These are phyloP conservation scores for Coenonympha arcania DNA, from an alignment of 2,888 invertebrate species.

Conservation along the genomic window DNA sequence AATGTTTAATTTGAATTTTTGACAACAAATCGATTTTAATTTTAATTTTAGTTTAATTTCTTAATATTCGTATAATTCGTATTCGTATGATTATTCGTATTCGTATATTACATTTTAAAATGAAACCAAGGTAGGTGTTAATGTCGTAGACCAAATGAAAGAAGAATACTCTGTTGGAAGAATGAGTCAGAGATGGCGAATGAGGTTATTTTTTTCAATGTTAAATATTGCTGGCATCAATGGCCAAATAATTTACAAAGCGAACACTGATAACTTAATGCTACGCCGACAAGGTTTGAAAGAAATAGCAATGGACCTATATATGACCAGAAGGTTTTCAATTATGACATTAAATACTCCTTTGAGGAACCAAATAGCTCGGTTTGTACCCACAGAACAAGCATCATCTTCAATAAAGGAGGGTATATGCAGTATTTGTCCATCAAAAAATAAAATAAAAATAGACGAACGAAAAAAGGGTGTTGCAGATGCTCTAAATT, in stretches of 20 bases:
- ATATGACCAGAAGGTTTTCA: not conserved
- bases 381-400: too few relatives aligned
- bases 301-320: not conserved
- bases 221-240: conserved; percentile 28
- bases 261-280: conserved; percentile 11
- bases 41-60: too few relatives aligned
- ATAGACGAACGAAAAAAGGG: too few relatives aligned
- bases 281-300: not conserved
- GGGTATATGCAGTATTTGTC: too few relatives aligned
- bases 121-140: conserved; percentile 28
- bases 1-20: too few relatives aligned
- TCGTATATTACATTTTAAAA: not conserved
- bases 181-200: conserved; percentile 32
- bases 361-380: too few relatives aligned
- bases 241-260: conserved; percentile 28
- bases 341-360: not conserved
- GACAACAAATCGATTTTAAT: too few relatives aligned
- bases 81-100: too few relatives aligned
- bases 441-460: too few relatives aligned
- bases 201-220: conserved; percentile 33
- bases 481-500: too few relatives aligned
- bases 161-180: conserved; percentile 32
- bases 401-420: too few relatives aligned
- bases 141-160: conserved; percentile 35
- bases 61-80: too few relatives aligned